Percentiles rank a stretch among this genome's conserved stretches.
Evolutionary conservation across 2,797 vertebrate genomes (phyloP).

Genomic region (Borostomias antarcticus): DNA sequence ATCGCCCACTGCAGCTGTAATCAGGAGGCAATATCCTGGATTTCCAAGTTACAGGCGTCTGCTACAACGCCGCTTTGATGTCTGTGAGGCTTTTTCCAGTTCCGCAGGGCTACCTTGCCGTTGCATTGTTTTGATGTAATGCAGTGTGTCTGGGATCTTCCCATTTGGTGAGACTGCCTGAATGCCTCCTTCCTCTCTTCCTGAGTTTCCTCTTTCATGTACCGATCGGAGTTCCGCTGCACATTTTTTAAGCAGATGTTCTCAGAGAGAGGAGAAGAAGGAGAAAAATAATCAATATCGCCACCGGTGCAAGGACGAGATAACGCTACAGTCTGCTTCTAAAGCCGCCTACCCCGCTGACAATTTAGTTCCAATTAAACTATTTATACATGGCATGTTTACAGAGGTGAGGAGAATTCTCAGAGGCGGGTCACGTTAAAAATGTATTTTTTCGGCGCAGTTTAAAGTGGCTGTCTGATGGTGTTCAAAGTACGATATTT

Average conservation of each 20-base stretch:
- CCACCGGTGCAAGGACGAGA: constrained; percentile 61
- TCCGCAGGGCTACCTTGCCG: too few relatives aligned
- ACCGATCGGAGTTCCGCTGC: constrained; percentile 58
- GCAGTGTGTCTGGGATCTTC: too few relatives aligned
- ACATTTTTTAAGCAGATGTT: constrained; percentile 70
- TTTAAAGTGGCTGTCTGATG: neutral
- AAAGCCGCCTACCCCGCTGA: constrained; percentile 66
- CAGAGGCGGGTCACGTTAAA: constrained; percentile 52
- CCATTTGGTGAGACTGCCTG: neutral
- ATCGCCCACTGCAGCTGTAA: too few relatives aligned
- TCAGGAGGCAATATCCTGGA: too few relatives aligned
- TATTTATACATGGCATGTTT: constrained; percentile 66
- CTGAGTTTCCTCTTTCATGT: constrained; percentile 35
- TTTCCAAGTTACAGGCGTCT: too few relatives aligned
- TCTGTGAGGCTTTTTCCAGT: too few relatives aligned
- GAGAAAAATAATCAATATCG: constrained; percentile 59
- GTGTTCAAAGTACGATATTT: constrained; percentile 36
- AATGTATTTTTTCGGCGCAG: constrained; percentile 29
- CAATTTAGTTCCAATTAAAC: constrained; percentile 71
- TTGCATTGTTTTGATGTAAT: neutral
- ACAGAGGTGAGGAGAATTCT: constrained; percentile 52
- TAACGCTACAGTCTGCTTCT: constrained; percentile 57
- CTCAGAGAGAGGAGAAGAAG: constrained; percentile 49
- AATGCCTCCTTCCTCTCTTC: constrained; percentile 4
- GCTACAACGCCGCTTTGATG: too few relatives aligned